phyloP scores from a whole-genome alignment of 2,888 invertebrate genomes.

The Danaus chrysippus region DNA sequence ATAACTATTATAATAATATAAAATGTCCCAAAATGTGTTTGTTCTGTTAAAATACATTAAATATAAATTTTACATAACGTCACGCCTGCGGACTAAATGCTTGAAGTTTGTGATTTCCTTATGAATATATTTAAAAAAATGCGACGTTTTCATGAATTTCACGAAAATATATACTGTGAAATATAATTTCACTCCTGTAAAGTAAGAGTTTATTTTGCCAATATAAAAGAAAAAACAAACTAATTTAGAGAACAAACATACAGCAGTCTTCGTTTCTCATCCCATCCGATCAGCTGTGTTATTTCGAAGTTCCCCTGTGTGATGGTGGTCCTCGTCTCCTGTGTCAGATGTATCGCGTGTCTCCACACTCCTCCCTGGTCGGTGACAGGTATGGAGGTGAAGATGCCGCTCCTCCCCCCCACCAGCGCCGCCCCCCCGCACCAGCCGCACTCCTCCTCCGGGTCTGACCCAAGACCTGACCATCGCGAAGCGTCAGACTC shows the following conservation, averaged over 20 bases:
- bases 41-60: too few relatives aligned
- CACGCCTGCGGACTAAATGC: too few relatives aligned
- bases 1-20: slow-evolving; percentile 49
- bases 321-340: slow-evolving; percentile 61
- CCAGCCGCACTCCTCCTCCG: slow-evolving; percentile 68
- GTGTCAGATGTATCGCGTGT: slow-evolving; percentile 54
- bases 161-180: too few relatives aligned
- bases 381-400: slow-evolving; percentile 73
- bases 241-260: slow-evolving; percentile 55
- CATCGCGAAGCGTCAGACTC: slow-evolving; percentile 66
- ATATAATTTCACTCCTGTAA: too few relatives aligned
- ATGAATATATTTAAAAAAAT: too few relatives aligned
- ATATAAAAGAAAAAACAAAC: background rate
- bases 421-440: slow-evolving; percentile 68
- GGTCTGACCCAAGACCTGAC: slow-evolving; percentile 71
- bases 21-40: slow-evolving; percentile 63
- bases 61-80: slow-evolving; percentile 82
- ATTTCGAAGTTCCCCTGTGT: slow-evolving; percentile 88
- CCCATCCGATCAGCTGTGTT: slow-evolving; percentile 87
- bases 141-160: too few relatives aligned
- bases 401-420: slow-evolving; percentile 47
- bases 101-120: too few relatives aligned
- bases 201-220: too few relatives aligned
- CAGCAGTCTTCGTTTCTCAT: slow-evolving; percentile 84
- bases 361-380: slow-evolving; percentile 75